phyloP scores from a whole-genome alignment of 2,113 vertebrate species.

The Spea bombifrons region DNA sequence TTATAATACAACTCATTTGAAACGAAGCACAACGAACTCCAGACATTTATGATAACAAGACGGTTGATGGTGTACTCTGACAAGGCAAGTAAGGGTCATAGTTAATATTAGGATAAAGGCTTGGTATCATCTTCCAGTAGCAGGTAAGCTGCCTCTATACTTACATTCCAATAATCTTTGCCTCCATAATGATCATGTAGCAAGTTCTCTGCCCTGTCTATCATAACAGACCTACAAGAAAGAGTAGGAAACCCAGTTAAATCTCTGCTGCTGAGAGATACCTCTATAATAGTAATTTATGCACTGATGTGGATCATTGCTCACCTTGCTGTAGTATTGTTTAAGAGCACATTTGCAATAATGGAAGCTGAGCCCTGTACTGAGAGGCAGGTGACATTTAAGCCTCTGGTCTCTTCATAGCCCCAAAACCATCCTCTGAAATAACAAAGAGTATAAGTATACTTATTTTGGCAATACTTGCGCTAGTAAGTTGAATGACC shows the following conservation, averaged over 20 bases:
- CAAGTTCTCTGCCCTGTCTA: conserved; percentile 94
- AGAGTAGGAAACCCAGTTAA: conserved; percentile 11
- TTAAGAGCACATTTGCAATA: conserved; percentile 78
- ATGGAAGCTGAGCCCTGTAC: conserved; percentile 94
- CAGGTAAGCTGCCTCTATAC: conserved; percentile 55
- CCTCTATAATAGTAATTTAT: neutral
- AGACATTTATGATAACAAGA: too few species aligned
- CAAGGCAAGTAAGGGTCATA: too few species aligned
- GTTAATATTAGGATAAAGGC: too few species aligned
- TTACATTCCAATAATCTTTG: conserved; percentile 96
- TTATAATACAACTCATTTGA: too few species aligned
- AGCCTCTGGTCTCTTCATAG: conserved; percentile 85
- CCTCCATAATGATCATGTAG: conserved; percentile 95
- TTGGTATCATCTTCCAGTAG: neutral
- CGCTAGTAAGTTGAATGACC: too few species aligned
- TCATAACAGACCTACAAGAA: conserved; percentile 81
- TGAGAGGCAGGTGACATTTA: conserved; percentile 83
- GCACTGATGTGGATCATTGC: conserved; percentile 42
- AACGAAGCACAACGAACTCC: too few species aligned
- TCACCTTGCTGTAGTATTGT: conserved; percentile 83
- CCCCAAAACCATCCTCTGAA: conserved; percentile 97
- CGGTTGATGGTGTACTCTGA: too few species aligned
- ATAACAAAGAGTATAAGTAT: conserved; percentile 29
- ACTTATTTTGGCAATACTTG: too few species aligned
- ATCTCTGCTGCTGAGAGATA: neutral